Evolutionary conservation across 2,888 invertebrate species (phyloP), one percentile per base, ranked within the genome.

Genomic region (Lasioglossum morio): DNA sequence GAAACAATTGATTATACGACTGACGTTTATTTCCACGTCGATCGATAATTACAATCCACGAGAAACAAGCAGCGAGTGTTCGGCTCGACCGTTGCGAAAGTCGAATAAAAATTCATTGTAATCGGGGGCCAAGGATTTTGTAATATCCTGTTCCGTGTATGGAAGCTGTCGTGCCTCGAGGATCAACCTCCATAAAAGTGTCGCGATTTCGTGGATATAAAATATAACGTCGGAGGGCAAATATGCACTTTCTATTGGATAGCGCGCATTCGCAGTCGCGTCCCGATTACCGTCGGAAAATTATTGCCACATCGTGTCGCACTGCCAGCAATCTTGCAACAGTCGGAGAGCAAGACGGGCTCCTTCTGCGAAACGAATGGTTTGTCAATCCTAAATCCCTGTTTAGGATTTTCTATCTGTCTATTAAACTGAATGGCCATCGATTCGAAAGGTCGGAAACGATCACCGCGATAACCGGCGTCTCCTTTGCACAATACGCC

Each of bases 261-360:
- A 72, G 72, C 74, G 72, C 74, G 72, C 77, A 84, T 86, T 87
- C 73, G 82, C 89, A 89, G 86, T 86, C 85, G 83, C 87, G 91
- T 88, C 88, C 89, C 87, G 90, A 91, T 85, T 90, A 88, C 88
- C 78, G 77, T 76, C 86, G 84, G 89, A 88, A 90, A 91, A 90
- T 91, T 83, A 87, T 90, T 90, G 79, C 90, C 76, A 87, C 91
- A 90, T 34, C 78, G 60, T 48, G 72, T 74, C 46, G 73, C 72
- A 77, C 66, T 85, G 77, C 84, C 81, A 82, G 72, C 84, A 57
- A 85, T 89, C 89, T 88, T 88, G 90, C 91, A 84, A 90, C 66
- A 91, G 86, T 79, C 77, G 63, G 63, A 79, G 84, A 86, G 81
- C 82, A 90, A 85, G 86, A 82, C 63, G 30, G 63, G 63, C 43